Base-by-base conservation (phyloP, 2,888 invertebrate genomes). In the Bugulina stolonifera region DNA sequence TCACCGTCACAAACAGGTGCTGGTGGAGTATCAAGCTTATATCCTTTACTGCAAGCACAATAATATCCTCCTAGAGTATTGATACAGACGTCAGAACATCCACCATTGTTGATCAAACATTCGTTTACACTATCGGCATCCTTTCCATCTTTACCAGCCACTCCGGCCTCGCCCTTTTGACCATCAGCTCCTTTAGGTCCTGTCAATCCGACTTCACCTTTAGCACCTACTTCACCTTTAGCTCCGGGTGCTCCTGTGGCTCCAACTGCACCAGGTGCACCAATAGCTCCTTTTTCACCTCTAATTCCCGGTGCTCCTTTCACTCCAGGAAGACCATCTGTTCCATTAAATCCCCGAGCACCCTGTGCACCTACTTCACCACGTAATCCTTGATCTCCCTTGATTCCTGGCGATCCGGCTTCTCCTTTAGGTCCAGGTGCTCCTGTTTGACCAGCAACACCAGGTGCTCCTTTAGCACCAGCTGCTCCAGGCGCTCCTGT, bases 401-500 rank as follows among this genome's bases (percentile, higher is more conserved):
- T 29, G 64, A 23, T 18, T 73, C 73, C 69, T 52, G 32, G 29
- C 55, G 34, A 69, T 58, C 55, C 75, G 71, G 29, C 64, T 55
- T n/a, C 71, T 35, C 22, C 75, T 72, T 18, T 57, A 35, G 69
- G 29, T 58, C 64, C 75, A 43, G 71, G 71, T 29, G 27, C 73
- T n/a, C 75, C 75, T 54, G 72, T 71, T 14, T 1, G 0, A 35
- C 75, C 75, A 69, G 70, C 54, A 1, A 18, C 54, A 55, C 75
- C 75, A 58, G 54, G 25, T 22, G 25, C 72, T 29, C 74, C 74
- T 32, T 54, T 23, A 54, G 35, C 14, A 35, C 74, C 74, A 35
- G 71, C 72, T 1, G 72, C 58, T 69, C 75, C 75, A 58, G 70
- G 25, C 1, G 18, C 25, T 22, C 75, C 75, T 29, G 72, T 72